Base-by-base conservation (phyloP, 2,888 invertebrate species). In the Phania funesta region DNA sequence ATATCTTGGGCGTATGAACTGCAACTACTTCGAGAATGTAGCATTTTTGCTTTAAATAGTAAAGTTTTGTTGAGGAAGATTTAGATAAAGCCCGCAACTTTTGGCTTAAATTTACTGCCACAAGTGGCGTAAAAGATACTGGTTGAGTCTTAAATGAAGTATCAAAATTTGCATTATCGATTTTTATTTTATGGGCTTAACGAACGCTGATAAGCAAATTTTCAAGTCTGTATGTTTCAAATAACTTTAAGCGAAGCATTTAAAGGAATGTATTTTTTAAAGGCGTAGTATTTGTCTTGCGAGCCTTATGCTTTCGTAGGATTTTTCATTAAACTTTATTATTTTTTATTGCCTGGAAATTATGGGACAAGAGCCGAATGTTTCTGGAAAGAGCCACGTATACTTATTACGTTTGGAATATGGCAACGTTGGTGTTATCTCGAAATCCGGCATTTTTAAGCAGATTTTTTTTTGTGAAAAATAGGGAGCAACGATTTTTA, bases 91-190 rank as follows among this genome's bases (percentile, higher is more conserved):
- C 46, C 74, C 26, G 16, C 29, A 65, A 22, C 6, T 22, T 56
- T 46, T 50, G 11, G 20, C 35, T 44, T 13, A 11, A 50, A 44
- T 18, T 9, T 41, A 13, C 18, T 13, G 9, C 6, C n/a, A 0
- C 1, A 9, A n/a, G 26, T 20, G 0, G 16, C 1, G 1, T 13
- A 60, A 68, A 26, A 64, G 13, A 82, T 78, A 70, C 78, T 70
- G 82, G 78, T 74, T 48, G 32, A 5, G n/a, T 26, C 65, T 64
- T 8, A 1, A 16, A 22, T 26, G 4, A 20, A 20, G 9, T 13
- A 32, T 0, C 16, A 4, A 24, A 70, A 78, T 70, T 78, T 41
- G 18, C 56, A 58, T 78, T 78, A 78, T 78, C 78, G 78, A 78
- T 78, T 58, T n/a, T 58, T 20, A 3, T 54, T 7, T 67, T 6